phyloP scores from a whole-genome alignment of 2,797 vertebrate species.

The Sarcophilus harrisii region DNA sequence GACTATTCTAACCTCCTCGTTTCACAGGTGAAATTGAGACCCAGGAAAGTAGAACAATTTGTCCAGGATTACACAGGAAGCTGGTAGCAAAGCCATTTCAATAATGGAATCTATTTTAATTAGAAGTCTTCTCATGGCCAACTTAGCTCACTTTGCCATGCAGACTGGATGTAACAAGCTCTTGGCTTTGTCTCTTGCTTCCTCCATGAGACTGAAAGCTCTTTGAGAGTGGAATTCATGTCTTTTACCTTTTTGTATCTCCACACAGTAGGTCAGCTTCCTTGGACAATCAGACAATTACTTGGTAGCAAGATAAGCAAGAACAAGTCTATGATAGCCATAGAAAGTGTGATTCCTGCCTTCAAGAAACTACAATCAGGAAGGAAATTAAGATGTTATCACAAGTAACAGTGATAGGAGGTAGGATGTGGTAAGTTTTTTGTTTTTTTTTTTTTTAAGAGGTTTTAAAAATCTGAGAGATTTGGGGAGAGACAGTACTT shows the following conservation, averaged over 20 bases:
- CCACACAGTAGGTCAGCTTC: background rate
- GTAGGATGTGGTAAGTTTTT: background rate
- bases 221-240: background rate
- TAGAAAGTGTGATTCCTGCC: background rate
- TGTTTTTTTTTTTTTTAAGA: background rate
- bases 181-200: background rate
- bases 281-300: background rate
- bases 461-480: background rate
- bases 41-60: background rate
- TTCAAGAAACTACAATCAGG: background rate
- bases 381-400: background rate
- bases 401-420: background rate
- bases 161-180: background rate
- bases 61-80: background rate
- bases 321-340: background rate
- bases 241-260: background rate
- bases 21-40: background rate
- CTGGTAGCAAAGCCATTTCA: background rate
- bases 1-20: background rate
- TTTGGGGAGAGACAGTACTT: background rate
- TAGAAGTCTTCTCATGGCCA: background rate
- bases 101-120: background rate
- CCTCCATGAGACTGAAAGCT: background rate
- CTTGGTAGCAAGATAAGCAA: background rate
- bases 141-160: background rate